Base-by-base conservation (phyloP, 1,140 invertebrate genomes). In the Drosophila obscura region DNA sequence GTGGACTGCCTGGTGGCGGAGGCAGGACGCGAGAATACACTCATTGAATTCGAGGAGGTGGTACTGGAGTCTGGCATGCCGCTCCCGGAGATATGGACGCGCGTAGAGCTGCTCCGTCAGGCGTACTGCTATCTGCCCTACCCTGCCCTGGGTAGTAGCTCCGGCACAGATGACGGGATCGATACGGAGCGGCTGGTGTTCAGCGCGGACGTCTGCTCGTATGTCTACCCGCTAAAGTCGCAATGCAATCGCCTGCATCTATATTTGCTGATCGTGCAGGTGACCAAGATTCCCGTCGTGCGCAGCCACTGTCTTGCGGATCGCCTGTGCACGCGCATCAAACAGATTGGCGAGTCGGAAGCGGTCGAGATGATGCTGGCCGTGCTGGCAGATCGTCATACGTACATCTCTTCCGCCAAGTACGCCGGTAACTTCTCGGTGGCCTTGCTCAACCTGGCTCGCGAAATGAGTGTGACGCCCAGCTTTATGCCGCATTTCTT, bases 21-120 rank as follows among this genome's bases (percentile, higher is more conserved):
- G 35, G 90, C 85, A 16, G 84, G 92, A 13, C 92, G 94, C 55
- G 94, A 95, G 68, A 91, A 92, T 6, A 92, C 93, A 59, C 79
- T 95, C n/a, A 91, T 94, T 39, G 94, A 94, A 35, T 92, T 94
- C 82, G 95, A 96, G 90, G 94, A 95, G 82, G 77, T 94, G 5
- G 93, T 95, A 64, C 87, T 95, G 48, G 92, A 92, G 28, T 95
- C 94, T 5, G 93, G 93, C 60, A 83, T 95, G 58, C 95, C 95
- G 4, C 92, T 95, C 66, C 93, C 94, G 72, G 94, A 95, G 74
- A 91, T 96, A 26, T 96, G 95, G 95, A 90, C 94, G 22, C 92
- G 95, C 62, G 92, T 94, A 22, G 95, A 96, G 81, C 93, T 93
- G 6, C 78, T 96, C 13, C 92, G 95, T 19, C 94, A 95, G 80